Conservation (phyloP, 2,888 invertebrate genomes). For the Hemaris fuciformis region DNA sequence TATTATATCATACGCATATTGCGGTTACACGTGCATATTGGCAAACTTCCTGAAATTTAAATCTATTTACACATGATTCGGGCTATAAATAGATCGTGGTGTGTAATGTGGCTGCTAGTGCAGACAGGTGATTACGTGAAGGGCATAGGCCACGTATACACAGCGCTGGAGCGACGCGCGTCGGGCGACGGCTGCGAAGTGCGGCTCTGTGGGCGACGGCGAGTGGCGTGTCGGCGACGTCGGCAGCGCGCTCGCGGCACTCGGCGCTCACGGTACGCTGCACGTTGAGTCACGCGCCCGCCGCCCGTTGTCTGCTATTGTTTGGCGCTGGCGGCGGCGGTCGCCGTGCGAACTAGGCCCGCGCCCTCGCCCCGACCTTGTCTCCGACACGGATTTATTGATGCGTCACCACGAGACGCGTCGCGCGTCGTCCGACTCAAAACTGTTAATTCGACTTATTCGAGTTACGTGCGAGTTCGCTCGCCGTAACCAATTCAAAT, state of each 20-base stretch:
- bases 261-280: slow-evolving; percentile 13
- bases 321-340: slow-evolving; percentile 49
- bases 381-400: slow-evolving; percentile 76
- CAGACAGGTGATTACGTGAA: slow-evolving; percentile 27
- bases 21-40: neutral
- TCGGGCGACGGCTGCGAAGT: neutral
- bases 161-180: neutral
- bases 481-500: slow-evolving; percentile 38
- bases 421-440: slow-evolving; percentile 30
- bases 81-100: slow-evolving; percentile 17
- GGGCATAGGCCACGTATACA: slow-evolving; percentile 25
- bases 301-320: slow-evolving; percentile 54
- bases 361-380: slow-evolving; percentile 78
- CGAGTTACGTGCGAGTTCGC: slow-evolving; percentile 41
- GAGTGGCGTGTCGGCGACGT: neutral
- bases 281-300: slow-evolving; percentile 60
- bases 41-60: slow-evolving; percentile 9
- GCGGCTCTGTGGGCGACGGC: neutral
- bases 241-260: slow-evolving; percentile 12
- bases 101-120: slow-evolving; percentile 18
- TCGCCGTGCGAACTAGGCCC: slow-evolving; percentile 55
- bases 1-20: neutral
- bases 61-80: slow-evolving; percentile 4
- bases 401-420: slow-evolving; percentile 66
- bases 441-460: slow-evolving; percentile 26